Conservation (phyloP, 2,888 invertebrate genomes). For the Diploptera punctata region DNA sequence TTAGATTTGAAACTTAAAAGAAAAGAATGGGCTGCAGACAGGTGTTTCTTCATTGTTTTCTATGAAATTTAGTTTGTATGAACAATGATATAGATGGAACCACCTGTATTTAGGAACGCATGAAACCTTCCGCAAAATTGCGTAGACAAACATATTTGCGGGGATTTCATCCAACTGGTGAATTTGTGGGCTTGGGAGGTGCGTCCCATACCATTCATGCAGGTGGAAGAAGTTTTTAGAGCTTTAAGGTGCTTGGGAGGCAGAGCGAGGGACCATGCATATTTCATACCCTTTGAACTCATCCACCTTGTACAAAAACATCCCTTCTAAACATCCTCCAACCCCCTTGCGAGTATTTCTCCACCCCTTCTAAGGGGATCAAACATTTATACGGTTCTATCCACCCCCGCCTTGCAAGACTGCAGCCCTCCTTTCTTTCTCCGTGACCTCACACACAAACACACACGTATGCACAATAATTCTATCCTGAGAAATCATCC, state of each 20-base stretch:
- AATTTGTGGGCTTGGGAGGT: not conserved
- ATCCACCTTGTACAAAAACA: not conserved
- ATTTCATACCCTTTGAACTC: conserved; percentile 26
- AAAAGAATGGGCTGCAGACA: too few relatives aligned
- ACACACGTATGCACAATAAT: conserved; percentile 27
- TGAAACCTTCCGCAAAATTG: too few relatives aligned
- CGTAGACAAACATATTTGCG: conserved; percentile 7
- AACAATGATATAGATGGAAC: too few relatives aligned
- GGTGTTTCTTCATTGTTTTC: too few relatives aligned
- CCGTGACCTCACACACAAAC: not conserved
- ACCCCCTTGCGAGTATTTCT: not conserved
- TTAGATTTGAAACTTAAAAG: too few relatives aligned
- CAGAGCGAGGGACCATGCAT: conserved; percentile 6
- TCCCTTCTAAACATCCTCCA: not conserved
- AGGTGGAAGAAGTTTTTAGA: conserved; percentile 17
- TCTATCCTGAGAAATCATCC: conserved; percentile 26
- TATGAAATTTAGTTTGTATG: too few relatives aligned
- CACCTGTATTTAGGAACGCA: too few relatives aligned
- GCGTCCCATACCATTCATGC: not conserved
- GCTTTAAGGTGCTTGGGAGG: too few relatives aligned
- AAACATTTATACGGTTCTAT: conserved; percentile 23
- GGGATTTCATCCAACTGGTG: not conserved
- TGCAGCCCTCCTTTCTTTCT: not conserved
- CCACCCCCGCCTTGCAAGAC: not conserved
- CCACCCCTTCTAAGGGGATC: not conserved